Evolutionary conservation across 2,113 vertebrate genomes (phyloP), one percentile per base, ranked within the genome.

Genomic region (Colistium nudipinnis): DNA sequence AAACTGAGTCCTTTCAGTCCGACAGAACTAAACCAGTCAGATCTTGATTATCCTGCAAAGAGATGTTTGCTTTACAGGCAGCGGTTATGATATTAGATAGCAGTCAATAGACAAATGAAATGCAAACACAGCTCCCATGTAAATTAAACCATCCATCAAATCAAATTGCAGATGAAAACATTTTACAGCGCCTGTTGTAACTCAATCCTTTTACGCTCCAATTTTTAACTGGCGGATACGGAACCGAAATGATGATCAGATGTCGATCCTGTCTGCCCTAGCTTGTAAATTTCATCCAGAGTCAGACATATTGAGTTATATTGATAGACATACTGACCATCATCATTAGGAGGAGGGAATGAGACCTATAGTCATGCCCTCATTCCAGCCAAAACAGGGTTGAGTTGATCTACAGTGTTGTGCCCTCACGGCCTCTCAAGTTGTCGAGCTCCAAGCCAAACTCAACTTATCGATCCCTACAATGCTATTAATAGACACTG

Each of bases 391-490:
- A 47, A 76, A 72, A 48, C 67, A 48, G 6, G 3, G 27, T 20
- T 0, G 0, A 28, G 35, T 11, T 45, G 56, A 67, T 80, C 6
- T 43, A 19, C 45, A 47, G 53, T 17, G 38, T 25, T 41, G 24
- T 62, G 17, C 20, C 39, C 25, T 30, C 22, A 8, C 22, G 0
- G 25, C 6, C 12, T 19, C 28, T 13, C 9, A 1, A 33, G 14
- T 17, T 20, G 44, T 31, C 13, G 12, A 7, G 19, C 47, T 41
- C 13, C 16, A 3, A 48, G 38, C 27, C 33, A 36, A 62, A 57
- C 52, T 39, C 35, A 48, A n/a, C 24, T 20, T 1, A 78, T 81
- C 30, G 24, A 85, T 80, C 17, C 28, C 39, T 2, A 19, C 27
- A 4, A 36, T 13, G 51, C 66, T 55, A 27, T 69, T 78, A 61